These are phyloP conservation scores for Lineus longissimus DNA, from an alignment of 1,140 invertebrate species.

Conservation along the genomic window DNA sequence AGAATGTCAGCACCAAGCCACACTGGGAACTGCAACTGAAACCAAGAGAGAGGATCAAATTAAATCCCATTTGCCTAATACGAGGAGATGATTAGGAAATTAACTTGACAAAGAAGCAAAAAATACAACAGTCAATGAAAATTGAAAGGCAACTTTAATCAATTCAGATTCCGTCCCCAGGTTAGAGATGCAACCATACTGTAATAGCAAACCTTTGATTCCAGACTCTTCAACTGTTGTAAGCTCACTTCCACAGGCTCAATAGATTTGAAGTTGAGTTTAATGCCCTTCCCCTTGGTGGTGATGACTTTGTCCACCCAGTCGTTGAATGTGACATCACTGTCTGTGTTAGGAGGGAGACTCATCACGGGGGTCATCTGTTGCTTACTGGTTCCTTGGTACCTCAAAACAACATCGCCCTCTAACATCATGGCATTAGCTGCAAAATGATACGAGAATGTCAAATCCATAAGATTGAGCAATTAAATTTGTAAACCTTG, in stretches of 20 bases:
- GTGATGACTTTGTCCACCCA: constrained; percentile 66
- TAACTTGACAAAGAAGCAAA: no score
- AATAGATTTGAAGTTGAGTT: constrained; percentile 82
- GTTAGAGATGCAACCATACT: no score
- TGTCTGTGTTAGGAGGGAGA: constrained; percentile 69
- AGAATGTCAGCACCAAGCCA: constrained; percentile 88
- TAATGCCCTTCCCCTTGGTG: constrained; percentile 67
- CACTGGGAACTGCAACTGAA: constrained; percentile 70
- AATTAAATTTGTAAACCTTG: no score
- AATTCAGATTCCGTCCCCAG: no score
- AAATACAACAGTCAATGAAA: no score
- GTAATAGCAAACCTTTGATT: constrained; percentile 47
- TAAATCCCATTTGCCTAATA: no score
- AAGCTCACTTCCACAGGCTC: constrained; percentile 70
- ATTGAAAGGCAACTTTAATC: no score
- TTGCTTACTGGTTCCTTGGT: constrained; percentile 56
- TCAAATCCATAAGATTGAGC: no score
- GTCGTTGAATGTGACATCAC: constrained; percentile 71
- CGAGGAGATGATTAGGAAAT: no score
- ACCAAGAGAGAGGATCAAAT: constrained; percentile 14
- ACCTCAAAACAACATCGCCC: constrained; percentile 74
- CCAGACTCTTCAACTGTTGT: constrained; percentile 56
- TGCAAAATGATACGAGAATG: constrained; percentile 41
- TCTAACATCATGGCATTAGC: constrained; percentile 77
- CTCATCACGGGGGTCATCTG: constrained; percentile 74